These are phyloP conservation scores for Tanytarsus gracilentus DNA, from an alignment of 2,888 invertebrate genomes.

Conservation along the genomic window DNA sequence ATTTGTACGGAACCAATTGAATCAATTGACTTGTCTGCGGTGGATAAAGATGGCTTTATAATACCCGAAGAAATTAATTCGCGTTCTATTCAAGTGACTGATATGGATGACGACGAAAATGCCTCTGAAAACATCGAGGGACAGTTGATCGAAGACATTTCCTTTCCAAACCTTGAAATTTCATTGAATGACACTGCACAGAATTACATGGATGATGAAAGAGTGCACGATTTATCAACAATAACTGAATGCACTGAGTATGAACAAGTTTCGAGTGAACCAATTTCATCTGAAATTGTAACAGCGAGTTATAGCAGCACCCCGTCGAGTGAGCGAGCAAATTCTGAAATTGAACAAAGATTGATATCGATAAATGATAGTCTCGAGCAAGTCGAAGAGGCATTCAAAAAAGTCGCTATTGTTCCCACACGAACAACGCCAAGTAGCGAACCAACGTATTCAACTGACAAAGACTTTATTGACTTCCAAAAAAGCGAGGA, in stretches of 20 bases:
- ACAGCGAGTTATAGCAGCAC: background rate
- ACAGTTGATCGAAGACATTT: slow-evolving; percentile 36
- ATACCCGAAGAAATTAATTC: background rate
- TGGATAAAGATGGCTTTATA: background rate
- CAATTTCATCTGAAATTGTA: slow-evolving; percentile 11
- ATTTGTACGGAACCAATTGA: slow-evolving; percentile 14
- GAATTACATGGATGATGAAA: background rate
- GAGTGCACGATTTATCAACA: slow-evolving; percentile 5
- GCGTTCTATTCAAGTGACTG: background rate
- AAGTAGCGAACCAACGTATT: slow-evolving; percentile 1
- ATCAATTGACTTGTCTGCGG: slow-evolving; percentile 3
- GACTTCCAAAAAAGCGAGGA: background rate
- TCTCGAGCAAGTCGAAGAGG: slow-evolving; percentile 33
- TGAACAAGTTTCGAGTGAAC: slow-evolving; percentile 8
- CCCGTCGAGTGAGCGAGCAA: background rate
- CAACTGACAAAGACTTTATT: slow-evolving; percentile 23
- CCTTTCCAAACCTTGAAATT: slow-evolving; percentile 35
- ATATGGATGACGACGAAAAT: slow-evolving; percentile 28
- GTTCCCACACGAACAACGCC: background rate
- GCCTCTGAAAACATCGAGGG: slow-evolving; percentile 32
- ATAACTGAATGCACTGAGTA: slow-evolving; percentile 9
- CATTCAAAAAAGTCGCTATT: slow-evolving; percentile 31
- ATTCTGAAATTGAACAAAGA: slow-evolving; percentile 33
- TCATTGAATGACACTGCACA: background rate
- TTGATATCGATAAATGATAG: slow-evolving; percentile 33